phyloP scores from a whole-genome alignment of 2,888 invertebrate genomes.

The Invenusta paracnida region DNA sequence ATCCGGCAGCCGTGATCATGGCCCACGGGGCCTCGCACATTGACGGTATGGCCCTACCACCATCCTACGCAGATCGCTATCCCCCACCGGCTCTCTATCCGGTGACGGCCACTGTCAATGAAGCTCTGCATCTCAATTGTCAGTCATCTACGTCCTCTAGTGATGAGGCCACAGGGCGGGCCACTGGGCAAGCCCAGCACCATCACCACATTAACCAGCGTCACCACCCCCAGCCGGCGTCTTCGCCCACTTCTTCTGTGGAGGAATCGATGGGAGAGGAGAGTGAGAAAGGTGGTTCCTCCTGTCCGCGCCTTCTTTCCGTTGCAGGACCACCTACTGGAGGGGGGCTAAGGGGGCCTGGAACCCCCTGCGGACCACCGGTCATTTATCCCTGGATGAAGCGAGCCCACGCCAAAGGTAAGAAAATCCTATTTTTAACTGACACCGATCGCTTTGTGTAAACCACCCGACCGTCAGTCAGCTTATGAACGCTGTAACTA shows the following conservation, averaged over 20 bases:
- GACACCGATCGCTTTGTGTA: no score
- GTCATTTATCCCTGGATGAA: conserved; percentile 41
- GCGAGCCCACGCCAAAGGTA: conserved; percentile 39
- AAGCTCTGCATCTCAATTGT: neutral
- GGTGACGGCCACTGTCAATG: neutral
- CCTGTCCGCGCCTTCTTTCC: neutral
- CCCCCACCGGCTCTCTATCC: neutral
- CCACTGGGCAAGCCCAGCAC: neutral
- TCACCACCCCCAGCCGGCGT: neutral
- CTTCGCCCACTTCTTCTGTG: neutral
- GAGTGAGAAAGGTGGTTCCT: neutral
- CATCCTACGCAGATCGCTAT: neutral
- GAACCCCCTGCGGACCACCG: neutral
- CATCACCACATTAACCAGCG: neutral
- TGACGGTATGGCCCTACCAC: neutral
- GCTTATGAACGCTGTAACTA: no score
- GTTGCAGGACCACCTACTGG: neutral
- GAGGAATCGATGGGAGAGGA: neutral
- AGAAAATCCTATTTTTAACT: neutral
- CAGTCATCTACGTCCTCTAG: neutral
- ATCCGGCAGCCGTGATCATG: neutral
- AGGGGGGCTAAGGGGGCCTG: neutral
- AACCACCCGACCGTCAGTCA: no score
- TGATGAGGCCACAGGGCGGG: neutral
- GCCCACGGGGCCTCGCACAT: neutral